These are phyloP conservation scores for Azorinus chamasolen DNA, from an alignment of 2,888 invertebrate species.

Conservation along the genomic window DNA sequence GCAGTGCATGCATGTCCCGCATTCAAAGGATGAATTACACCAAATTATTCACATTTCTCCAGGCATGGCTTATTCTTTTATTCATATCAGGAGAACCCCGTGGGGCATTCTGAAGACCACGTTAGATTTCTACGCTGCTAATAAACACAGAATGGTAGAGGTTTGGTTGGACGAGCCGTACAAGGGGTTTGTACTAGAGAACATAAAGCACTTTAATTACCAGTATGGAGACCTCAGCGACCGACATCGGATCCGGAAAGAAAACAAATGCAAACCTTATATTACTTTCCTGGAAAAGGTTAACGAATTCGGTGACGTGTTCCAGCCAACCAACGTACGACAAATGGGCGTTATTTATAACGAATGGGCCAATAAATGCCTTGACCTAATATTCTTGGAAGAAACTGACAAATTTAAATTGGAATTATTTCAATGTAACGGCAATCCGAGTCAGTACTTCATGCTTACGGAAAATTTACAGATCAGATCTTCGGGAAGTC, in stretches of 20 bases:
- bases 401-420: background rate
- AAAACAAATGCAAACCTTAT: constrained; percentile 44
- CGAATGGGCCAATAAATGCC: constrained; percentile 12
- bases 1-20: too few relatives aligned
- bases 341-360: constrained; percentile 19
- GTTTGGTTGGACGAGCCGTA: constrained; percentile 48
- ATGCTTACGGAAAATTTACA: background rate
- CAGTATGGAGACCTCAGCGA: constrained; percentile 9
- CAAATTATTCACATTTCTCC: too few relatives aligned
- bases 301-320: constrained; percentile 28
- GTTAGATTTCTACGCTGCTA: constrained; percentile 2
- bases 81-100: constrained; percentile 41
- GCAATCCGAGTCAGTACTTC: background rate
- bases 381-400: too few relatives aligned
- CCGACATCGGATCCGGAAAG: constrained; percentile 23
- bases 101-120: constrained; percentile 22
- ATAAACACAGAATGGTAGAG: too few relatives aligned
- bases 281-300: constrained; percentile 33
- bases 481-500: background rate
- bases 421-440: background rate
- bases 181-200: constrained; percentile 6
- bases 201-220: constrained; percentile 15
- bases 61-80: too few relatives aligned
- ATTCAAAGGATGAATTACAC: too few relatives aligned
- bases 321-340: constrained; percentile 9